phyloP scores from a whole-genome alignment of 2,888 invertebrate genomes.

The Hoplodrina ambigua region DNA sequence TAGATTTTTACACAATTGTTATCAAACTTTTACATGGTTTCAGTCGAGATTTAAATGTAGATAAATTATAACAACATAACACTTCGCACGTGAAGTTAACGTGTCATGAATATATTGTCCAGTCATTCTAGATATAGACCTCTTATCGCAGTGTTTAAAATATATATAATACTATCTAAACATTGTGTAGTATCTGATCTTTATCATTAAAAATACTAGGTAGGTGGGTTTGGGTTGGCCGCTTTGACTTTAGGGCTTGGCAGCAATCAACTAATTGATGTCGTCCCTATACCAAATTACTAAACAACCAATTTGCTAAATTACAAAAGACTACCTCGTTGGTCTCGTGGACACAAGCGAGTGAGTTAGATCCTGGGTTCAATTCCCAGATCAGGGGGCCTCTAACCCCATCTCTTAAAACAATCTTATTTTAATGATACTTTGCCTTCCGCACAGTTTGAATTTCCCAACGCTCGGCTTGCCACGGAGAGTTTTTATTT shows the following conservation, averaged over 20 bases:
- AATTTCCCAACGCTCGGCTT: too few relatives aligned
- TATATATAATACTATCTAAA: neutral
- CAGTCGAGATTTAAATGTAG: neutral
- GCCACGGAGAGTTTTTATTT: too few relatives aligned
- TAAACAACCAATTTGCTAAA: too few relatives aligned
- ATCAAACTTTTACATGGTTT: neutral
- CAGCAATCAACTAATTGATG: neutral
- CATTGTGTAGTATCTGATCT: neutral
- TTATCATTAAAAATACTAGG: conserved; percentile 5
- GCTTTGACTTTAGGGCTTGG: neutral
- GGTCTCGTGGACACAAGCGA: too few relatives aligned
- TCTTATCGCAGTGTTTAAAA: neutral
- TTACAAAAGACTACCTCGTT: too few relatives aligned
- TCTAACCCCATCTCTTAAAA: too few relatives aligned
- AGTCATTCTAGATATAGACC: neutral
- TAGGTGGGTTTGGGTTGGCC: neutral
- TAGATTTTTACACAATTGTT: neutral
- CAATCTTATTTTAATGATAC: too few relatives aligned
- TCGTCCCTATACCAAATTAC: too few relatives aligned
- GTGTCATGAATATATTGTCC: neutral
- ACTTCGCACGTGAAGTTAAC: neutral
- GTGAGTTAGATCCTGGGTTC: too few relatives aligned
- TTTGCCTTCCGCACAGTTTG: too few relatives aligned
- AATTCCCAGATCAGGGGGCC: too few relatives aligned
- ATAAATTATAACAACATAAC: neutral